Evolutionary conservation across 2,797 vertebrate genomes (phyloP), one percentile per base, ranked within the genome.

Genomic region (Sebastes cheni): DNA sequence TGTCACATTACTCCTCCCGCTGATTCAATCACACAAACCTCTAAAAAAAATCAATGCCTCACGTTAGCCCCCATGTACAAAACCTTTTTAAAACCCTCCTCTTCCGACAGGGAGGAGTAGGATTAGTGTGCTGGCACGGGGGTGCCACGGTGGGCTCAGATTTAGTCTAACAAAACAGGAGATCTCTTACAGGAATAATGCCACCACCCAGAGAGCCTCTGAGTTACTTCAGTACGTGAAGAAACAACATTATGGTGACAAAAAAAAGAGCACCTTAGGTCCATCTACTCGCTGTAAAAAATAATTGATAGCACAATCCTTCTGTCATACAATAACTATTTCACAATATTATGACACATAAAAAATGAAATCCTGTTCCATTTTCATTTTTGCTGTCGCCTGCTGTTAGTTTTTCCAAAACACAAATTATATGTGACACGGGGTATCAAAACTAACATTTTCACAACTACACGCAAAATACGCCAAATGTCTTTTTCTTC

Each of bases 11-110:
- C 88, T 85, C 77, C 86, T 88, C 92, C 92, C 75, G 94, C 92
- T 88, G 93, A 93, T 88, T 93, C 89, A 93, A 93, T 93, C 88
- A 91, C 90, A 92, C 83, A 90, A 83, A 77, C 72, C 75, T 76
- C 75, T 68, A 36, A 73, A 80, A 77, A 83, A 84, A 84, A 89
- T 91, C 89, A 86, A 92, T 90, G 72, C 76, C 75, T 88, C 64
- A 75, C 67, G 83, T 82, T 84, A 81, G 82, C 86, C 74, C 79
- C 72, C 80, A 81, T 69, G 14, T 65, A 81, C 76, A 84, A 78
- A 90, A 82, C 75, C 81, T 68, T 89, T 84, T 85, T 83, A 79
- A 91, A 90, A 81, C 59, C 73, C 55, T 68, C 82, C 75, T 90
- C 85, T 83, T 90, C 86, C 50, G 77, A 80, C 79, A 67, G 89